Base-by-base conservation (phyloP, 2,797 vertebrate genomes). In the Choloepus didactylus region DNA sequence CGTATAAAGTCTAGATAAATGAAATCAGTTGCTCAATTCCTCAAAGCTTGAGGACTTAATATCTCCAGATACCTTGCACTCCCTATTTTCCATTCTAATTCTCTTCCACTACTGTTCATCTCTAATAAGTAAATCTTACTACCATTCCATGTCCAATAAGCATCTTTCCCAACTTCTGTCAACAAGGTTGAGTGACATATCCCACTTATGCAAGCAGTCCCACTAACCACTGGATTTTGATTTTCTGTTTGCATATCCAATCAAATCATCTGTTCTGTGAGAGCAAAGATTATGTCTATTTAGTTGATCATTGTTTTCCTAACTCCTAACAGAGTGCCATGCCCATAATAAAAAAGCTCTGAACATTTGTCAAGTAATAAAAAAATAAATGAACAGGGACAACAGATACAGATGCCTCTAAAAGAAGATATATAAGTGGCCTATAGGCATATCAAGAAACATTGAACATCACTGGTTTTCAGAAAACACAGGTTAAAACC, bases 401-500 rank as follows among this genome's bases (percentile, higher is more conserved):
- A 89, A 70, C 80, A 49, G 15, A n/a, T 54, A 76, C 25, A 5
- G 66, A 87, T 9, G 93, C 8, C 70, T 85, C 38, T 92, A 84
- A 70, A 75, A 27, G n/a, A 81, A 92, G 54, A 70, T 35, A 29
- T 23, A 46, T 38, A 80, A 75, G 35, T 56, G 7, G 0, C 1
- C 31, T 76, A 49, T 56, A 62, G 67, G 16, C 4, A 14, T n/a
- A 54, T 0, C 6, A 89, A 87, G 3, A 95, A 93, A 19, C 67
- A 4, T 7, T 80, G 11, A 75, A 49, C n/a, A 75, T 87, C 29
- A 62, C 12, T 79, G 27, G 25, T 44, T 29, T 69, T 64, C 67
- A 69, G 11, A 95, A 86, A 64, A 73, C 46, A 10, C 35, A 46
- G 91, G 69, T 79, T 88, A 64, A 83, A 87, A 72, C 19, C 38